Evolutionary conservation across 2,888 invertebrate genomes (phyloP), one percentile per base, ranked within the genome.

Genomic region (Synergus japonicus): DNA sequence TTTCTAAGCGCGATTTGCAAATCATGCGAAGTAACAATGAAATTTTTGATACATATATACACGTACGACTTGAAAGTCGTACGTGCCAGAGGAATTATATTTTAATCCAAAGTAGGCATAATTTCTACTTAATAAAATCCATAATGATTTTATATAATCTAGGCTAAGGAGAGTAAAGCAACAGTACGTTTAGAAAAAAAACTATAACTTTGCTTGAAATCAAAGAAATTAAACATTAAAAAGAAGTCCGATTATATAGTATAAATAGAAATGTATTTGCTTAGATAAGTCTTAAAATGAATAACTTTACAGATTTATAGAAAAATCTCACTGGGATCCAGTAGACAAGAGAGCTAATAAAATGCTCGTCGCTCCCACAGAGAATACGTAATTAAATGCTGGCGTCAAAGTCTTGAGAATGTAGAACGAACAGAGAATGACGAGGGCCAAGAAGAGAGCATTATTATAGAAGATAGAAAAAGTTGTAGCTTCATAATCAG

Each of bases 401-500:
- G 99, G 98, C 83, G 97, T 95, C 89, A 98, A 96, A 81, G 97
- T 96, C 90, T 97, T 96, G 88, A 99, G 94, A 79, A 99, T 90
- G 93, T 98, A 99, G 94, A 99, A 99, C 88, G 99, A 99, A 87
- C 96, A 95, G 85, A 99, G 94, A 86, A 99, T 97, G 78, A 99
- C 96, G 81, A 99, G 94, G 79, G 98, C 96, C 92, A 99, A 93
- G 93, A 98, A 99, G 83, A 99, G 93, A 22, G 99, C 97, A 91
- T 99, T 99, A 94, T 99, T 99, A 94, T 99, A 99, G 93, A 99
- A 99, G 90, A 99, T 99, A 73, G 99, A 97, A 93, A 98, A 99
- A 1, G 98, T 99, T 54, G 99, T 99, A 0, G 99, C 99, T 93
- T 99, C 99, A 91, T 98, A 99, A 92, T 99, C 99, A 37, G 99